phyloP scores from a whole-genome alignment of 2,113 vertebrate genomes.

The Platysteira castanea region DNA sequence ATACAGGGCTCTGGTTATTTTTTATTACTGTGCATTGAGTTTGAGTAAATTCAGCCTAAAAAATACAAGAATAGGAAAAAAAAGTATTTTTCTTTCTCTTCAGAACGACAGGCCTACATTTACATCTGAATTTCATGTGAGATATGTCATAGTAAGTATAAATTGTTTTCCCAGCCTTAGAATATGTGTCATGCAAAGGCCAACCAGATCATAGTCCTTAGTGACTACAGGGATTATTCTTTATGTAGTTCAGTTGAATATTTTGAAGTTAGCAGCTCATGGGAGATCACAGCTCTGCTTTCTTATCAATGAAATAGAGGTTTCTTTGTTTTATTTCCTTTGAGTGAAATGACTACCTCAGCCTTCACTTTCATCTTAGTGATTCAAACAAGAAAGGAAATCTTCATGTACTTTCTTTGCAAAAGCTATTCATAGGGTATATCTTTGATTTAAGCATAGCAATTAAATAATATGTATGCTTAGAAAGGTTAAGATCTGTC shows the following conservation, averaged over 20 bases:
- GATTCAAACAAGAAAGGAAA: constrained; percentile 2
- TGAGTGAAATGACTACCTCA: not conserved
- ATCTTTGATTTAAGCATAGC: not conserved
- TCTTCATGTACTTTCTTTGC: constrained; percentile 18
- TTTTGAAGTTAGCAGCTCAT: not conserved
- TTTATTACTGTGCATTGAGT: not conserved
- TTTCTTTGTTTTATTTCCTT: constrained; percentile 52
- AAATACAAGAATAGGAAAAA: not conserved
- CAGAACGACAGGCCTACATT: not conserved
- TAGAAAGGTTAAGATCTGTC: constrained; percentile 39
- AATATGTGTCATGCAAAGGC: not conserved
- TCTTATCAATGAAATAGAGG: constrained; percentile 20
- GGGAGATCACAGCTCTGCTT: constrained; percentile 14
- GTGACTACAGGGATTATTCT: not conserved
- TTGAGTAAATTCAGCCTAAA: not conserved
- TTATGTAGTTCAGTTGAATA: not conserved
- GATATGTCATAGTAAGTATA: not conserved
- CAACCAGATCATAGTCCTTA: not conserved
- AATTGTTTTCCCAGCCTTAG: not conserved
- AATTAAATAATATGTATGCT: constrained; percentile 35
- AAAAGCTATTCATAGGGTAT: not conserved
- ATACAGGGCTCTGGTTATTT: not conserved
- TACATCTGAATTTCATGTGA: not conserved
- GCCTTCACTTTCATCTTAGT: not conserved
- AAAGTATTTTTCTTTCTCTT: not conserved